Percentiles rank a stretch among this genome's conserved stretches.
These are phyloP conservation scores for Steinernema feltiae DNA, from an alignment of 1,140 invertebrate species.

Conservation along the genomic window DNA sequence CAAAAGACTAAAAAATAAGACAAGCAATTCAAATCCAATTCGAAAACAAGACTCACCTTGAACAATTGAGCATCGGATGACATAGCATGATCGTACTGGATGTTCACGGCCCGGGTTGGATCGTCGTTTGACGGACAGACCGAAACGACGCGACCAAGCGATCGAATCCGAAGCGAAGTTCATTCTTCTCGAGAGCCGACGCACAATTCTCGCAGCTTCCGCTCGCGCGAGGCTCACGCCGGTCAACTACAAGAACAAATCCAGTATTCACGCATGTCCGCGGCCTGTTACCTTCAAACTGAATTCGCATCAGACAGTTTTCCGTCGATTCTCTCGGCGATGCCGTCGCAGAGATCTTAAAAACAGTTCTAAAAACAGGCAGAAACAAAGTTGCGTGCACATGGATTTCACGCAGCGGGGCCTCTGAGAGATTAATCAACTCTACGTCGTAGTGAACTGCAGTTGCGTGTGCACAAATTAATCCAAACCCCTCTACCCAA, in stretches of 20 bases:
- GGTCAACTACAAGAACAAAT: slow-evolving; percentile 60
- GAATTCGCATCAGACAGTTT: slow-evolving; percentile 63
- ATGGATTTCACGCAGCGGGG: too few species aligned
- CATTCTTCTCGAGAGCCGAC: slow-evolving; percentile 54
- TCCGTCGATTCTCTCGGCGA: neutral
- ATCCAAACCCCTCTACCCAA: too few species aligned
- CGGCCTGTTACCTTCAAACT: slow-evolving; percentile 61
- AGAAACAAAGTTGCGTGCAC: too few species aligned
- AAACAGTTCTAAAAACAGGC: neutral
- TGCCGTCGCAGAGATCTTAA: neutral
- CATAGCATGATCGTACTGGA: slow-evolving; percentile 78
- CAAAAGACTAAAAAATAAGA: slow-evolving; percentile 66
- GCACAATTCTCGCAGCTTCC: slow-evolving; percentile 44
- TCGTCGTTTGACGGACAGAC: slow-evolving; percentile 63
- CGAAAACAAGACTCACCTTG: neutral
- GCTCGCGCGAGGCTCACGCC: slow-evolving; percentile 56
- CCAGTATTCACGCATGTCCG: slow-evolving; percentile 31
- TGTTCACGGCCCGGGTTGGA: slow-evolving; percentile 73
- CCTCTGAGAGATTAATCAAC: too few species aligned
- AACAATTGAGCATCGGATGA: slow-evolving; percentile 76
- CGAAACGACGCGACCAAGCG: slow-evolving; percentile 61
- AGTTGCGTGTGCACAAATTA: too few species aligned
- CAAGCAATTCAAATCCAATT: neutral
- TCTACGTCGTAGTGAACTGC: too few species aligned
- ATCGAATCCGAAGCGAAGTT: slow-evolving; percentile 65